Evolutionary conservation across 2,797 vertebrate genomes (phyloP).

Genomic region (Ctenosaura bakeri): DNA sequence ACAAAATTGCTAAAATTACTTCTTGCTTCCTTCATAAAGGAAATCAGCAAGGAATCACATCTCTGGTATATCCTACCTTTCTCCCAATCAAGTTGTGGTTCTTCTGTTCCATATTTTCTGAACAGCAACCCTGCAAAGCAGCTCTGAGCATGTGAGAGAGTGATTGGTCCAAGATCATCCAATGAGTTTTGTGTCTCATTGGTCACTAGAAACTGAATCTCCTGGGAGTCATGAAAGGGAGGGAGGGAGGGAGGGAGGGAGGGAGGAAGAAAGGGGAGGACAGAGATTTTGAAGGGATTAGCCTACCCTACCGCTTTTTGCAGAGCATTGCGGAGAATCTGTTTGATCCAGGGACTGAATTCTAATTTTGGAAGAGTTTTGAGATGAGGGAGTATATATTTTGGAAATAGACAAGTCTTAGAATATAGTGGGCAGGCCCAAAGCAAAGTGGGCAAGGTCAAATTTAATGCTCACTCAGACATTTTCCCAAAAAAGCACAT

Average conservation of each 20-base stretch:
- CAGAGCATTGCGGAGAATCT: neutral
- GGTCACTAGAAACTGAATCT: neutral
- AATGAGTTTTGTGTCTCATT: neutral
- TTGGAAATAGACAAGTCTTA: neutral
- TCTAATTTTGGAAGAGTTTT: neutral
- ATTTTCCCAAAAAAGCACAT: neutral
- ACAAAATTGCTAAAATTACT: neutral
- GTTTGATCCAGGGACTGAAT: neutral
- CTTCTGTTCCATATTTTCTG: no score
- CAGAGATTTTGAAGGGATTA: no score
- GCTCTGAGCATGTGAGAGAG: no score
- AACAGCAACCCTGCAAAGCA: no score
- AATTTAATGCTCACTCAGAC: neutral
- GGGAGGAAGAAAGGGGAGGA: neutral
- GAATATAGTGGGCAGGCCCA: no score
- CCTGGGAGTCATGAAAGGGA: neutral
- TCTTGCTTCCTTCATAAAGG: neutral
- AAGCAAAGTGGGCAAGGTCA: no score
- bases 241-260: neutral
- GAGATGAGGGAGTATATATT: neutral
- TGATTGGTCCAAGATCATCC: neutral
- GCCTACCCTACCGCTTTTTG: neutral
- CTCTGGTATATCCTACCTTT: no score
- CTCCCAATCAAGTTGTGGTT: no score
- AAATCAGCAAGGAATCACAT: neutral